Evolutionary conservation across 1,140 invertebrate species (phyloP), one percentile per base, ranked within the genome.

Genomic region (Rhysida immarginata): DNA sequence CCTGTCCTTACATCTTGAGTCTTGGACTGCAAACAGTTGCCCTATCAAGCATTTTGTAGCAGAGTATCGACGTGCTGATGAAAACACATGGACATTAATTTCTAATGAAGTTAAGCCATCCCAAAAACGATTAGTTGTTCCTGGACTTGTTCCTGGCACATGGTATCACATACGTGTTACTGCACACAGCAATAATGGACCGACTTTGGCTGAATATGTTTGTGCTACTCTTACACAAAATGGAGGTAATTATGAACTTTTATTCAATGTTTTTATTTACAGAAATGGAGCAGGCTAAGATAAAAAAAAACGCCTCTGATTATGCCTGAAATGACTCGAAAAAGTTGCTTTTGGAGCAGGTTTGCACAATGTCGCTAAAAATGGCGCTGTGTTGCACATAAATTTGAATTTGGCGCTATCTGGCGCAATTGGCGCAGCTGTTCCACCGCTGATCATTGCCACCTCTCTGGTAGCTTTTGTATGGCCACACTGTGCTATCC

Each of bases 41-140:
- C 87, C 90, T 1, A 95, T 96, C 83, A 79, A 87, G 45, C 89
- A 91, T 66, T 97, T 94, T 70, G 89, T 93, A 53, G 86, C 96
- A 26, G 89, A 94, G 71, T 89, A 95, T 69, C 92, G 93, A 71
- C 87, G 87, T 68, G 88, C 85, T 44, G 18, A 57, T 26, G 87
- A 90, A 75, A 76, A 71, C 24, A 51, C 49, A 76, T 94, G 89
- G 89, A 90, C 85, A 62, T 85, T 92, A 69, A 87, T 91, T 21
- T 88, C 87, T 2, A 92, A 92, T 68, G 87, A 88, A 65, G 87
- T 92, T 0, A 90, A 90, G 68, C 85, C 86, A 2, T 84, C 83
- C 58, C 51, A 57, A n/a, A 85, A 85, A 58, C 91, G 91, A 68
- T 91, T 90, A 65, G 85, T 91, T 5, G 84, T 94, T 29, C 74